Conservation (phyloP, 1,140 invertebrate genomes). For the Trichonephila clavata region DNA sequence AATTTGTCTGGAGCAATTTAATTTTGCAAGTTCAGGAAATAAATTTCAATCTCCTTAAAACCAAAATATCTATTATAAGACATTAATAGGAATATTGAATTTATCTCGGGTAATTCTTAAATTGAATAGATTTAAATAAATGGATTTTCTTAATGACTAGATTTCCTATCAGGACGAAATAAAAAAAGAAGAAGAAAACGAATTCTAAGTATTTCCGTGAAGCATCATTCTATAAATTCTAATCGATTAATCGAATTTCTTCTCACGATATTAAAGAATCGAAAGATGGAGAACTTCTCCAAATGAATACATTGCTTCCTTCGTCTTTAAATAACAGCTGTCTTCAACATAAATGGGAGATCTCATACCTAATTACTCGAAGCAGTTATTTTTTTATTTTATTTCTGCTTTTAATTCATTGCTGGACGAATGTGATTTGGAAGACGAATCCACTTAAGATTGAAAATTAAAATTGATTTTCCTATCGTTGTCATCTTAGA, state of each 20-base stretch:
- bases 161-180: background rate
- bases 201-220: background rate
- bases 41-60: background rate
- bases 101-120: background rate
- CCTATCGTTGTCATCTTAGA: slow-evolving; percentile 41
- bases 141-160: slow-evolving; percentile 27
- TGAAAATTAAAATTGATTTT: slow-evolving; percentile 60
- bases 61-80: background rate
- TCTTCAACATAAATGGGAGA: slow-evolving; percentile 24
- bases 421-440: background rate
- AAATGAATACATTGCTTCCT: background rate
- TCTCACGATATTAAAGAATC: slow-evolving; percentile 7
- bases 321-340: slow-evolving; percentile 43
- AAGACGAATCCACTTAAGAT: slow-evolving; percentile 39
- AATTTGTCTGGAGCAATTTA: background rate
- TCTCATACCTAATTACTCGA: slow-evolving; percentile 29
- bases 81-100: slow-evolving; percentile 2
- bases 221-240: background rate
- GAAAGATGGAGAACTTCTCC: background rate
- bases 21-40: background rate
- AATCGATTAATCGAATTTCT: slow-evolving; percentile 33
- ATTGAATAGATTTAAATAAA: slow-evolving; percentile 36
- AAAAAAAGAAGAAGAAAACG: background rate
- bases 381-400: background rate
- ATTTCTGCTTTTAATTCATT: slow-evolving; percentile 24